A percentile compares a stretch with the other conserved stretches of the same genome.
phyloP scores from a whole-genome alignment of 2,888 invertebrate species.

The Drymonia ruficornis region DNA sequence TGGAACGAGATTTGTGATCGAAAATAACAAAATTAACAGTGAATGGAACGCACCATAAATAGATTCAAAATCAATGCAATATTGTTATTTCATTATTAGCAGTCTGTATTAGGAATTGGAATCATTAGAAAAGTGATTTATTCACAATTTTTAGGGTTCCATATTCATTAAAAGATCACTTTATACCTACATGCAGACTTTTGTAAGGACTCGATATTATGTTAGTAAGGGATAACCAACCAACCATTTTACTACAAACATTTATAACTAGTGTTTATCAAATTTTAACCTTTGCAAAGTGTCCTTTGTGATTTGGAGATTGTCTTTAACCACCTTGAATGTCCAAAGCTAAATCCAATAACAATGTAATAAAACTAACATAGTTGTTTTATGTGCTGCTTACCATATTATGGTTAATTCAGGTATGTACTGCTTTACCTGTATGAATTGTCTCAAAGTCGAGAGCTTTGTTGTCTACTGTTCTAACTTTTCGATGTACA shows the following conservation, averaged over 20 bases:
- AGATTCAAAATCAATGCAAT: not conserved
- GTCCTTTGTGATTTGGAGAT: constrained; percentile 9
- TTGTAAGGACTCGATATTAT: too few species aligned
- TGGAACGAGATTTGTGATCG: too few species aligned
- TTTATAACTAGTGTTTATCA: not conserved
- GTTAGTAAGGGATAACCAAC: not conserved
- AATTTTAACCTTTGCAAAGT: constrained; percentile 1
- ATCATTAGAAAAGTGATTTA: not conserved
- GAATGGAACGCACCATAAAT: too few species aligned
- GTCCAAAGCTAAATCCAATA: constrained; percentile 14
- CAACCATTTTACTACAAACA: not conserved
- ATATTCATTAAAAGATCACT: too few species aligned
- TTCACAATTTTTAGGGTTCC: too few species aligned
- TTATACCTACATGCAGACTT: too few species aligned
- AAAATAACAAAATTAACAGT: too few species aligned
- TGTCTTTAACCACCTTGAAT: constrained; percentile 18
- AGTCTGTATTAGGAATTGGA: not conserved
- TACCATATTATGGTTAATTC: not conserved
- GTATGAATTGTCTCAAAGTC: constrained; percentile 4
- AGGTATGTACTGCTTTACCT: not conserved
- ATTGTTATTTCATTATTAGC: not conserved
- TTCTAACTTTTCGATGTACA: not conserved
- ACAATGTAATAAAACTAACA: constrained; percentile 19
- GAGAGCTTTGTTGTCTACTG: constrained; percentile 13
- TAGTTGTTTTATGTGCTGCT: constrained; percentile 11